Evolutionary conservation across 1,140 invertebrate genomes (phyloP), one percentile per base, ranked within the genome.

Genomic region (Xylocopa sonorina): DNA sequence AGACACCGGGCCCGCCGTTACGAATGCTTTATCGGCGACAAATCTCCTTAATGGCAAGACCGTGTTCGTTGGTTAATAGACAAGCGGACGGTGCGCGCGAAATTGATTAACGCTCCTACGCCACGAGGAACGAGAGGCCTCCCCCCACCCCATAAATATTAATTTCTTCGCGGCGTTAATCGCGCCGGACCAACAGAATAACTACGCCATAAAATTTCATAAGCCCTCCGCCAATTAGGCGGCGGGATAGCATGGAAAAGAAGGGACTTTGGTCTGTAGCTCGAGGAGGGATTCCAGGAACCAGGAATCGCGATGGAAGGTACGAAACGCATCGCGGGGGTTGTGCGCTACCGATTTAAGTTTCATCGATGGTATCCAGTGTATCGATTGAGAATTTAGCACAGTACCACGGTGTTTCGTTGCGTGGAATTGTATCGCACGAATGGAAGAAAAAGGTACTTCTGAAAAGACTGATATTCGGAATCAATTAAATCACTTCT

Each of bases 1-100:
- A 63, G 84, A 85, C 78, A 81, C 73, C 57, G 34, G 38, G 58
- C 38, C 10, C 68, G 29, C 77, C 83, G 46, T 85, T 85, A 55
- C 48, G 68, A 60, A 73, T 78, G 80, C 63, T 85, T 85, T 85
- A 85, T 85, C 72, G 84, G 76, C 80, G 74, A 85, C 84, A 82
- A 85, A 85, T 85, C 74, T 85, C 72, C 69, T 85, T 78, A 74
- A 85, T 82, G 53, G 83, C 51, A 76, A n/a, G 53, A 6, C 71
- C 57, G 46, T 73, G 71, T 74, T 50, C 69, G 27, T 71, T 41
- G 34, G 34, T 72, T 72, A 63, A 53, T 34, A 51, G 58, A 34
- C 58, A 72, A 78, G 55, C 48, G 57, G 46, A 55, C 38, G 41
- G 68, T 43, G 57, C 57, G 27, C 58, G 76, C 57, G 58, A 78